A percentile compares a stretch with the other conserved stretches of the same genome.
Conservation (phyloP, 2,113 vertebrate species). For the Xiphorhynchus elegans region DNA sequence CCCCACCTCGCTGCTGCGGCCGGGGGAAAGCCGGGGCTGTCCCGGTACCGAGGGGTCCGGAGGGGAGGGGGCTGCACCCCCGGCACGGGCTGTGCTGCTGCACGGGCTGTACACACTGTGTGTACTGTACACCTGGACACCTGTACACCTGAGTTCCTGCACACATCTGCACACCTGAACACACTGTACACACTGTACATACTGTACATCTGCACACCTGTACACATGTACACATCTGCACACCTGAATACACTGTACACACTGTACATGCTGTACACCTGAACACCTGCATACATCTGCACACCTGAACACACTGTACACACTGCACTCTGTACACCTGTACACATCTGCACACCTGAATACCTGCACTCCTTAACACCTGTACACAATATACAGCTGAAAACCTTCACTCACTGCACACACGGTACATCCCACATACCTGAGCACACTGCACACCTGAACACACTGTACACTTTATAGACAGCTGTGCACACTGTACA, state of each 20-base stretch:
- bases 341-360: too few relatives aligned
- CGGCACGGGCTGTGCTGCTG: not conserved
- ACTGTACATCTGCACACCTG: too few relatives aligned
- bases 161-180: not conserved
- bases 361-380: too few relatives aligned
- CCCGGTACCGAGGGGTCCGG: not conserved
- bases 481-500: not conserved
- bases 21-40: not conserved
- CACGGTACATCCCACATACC: not conserved
- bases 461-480: not conserved
- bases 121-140: too few relatives aligned
- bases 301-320: too few relatives aligned
- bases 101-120: not conserved
- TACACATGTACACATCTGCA: not conserved
- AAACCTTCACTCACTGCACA: not conserved
- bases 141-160: too few relatives aligned
- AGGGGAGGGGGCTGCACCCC: not conserved
- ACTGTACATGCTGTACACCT: not conserved
- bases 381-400: not conserved
- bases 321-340: too few relatives aligned
- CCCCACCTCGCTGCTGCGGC: too few relatives aligned
- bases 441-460: not conserved
- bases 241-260: not conserved
- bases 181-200: fast-evolving
- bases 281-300: not conserved